Evolutionary conservation across 2,888 invertebrate species (phyloP), one percentile per base, ranked within the genome.

Genomic region (Yponomeuta sedellus): DNA sequence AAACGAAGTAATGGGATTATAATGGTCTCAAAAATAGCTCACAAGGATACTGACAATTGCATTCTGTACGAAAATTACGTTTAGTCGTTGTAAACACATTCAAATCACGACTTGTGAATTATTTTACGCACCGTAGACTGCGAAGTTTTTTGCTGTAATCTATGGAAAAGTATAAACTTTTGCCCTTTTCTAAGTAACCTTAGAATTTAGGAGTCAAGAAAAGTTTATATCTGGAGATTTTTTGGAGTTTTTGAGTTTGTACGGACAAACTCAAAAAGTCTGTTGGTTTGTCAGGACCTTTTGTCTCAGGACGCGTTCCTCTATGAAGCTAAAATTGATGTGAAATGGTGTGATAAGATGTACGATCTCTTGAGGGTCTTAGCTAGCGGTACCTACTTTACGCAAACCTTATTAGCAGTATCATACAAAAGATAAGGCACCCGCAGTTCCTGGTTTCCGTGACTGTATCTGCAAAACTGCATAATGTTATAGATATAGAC

Each of bases 1-100:
- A 52, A 52, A 52, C 16, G 2, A 16, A 52, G 44, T 85, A 83
- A 85, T 68, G 83, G 77, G 75, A 75, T 80, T 83, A 77, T 84
- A 84, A 85, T 85, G 78, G 72, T 64, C 68, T 64, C 0, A 19
- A 64, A 56, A 56, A 64, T 44, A 44, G 12, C 66, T 34, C 63
- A 34, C 61, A 34, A 56, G 66, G 58, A 52, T 52, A 52, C 44
- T 16, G 44, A 52, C 44, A 52, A 10, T 34, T 34, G 10, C 34
- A 34, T 34, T 34, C 34, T 34, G 34, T 34, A 34, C 34, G 34
- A 34, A 34, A 34, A 34, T 52, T 52, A 52, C 44, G 8, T 52
- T 52, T 52, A 52, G 44, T 52, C 44, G 44, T 44, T 12, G 44
- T 52, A 16, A 52, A 52, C 44, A 16, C 16, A 5, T 52, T 16